Evolutionary conservation across 2,888 invertebrate genomes (phyloP).

Genomic region (Sipunculus nudus): DNA sequence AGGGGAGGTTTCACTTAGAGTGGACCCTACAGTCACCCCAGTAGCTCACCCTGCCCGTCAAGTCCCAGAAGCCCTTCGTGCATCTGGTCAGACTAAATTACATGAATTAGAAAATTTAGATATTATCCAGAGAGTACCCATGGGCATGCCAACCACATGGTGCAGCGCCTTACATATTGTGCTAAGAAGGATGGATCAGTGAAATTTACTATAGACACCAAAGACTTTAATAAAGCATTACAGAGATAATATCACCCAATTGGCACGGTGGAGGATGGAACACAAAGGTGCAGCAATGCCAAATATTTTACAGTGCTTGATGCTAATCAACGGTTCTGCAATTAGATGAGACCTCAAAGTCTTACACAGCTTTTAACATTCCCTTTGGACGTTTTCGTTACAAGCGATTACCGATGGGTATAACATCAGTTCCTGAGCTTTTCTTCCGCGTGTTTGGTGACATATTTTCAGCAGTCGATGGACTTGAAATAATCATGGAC

Average conservation of each 20-base stretch:
- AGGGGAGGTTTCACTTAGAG: too few species aligned
- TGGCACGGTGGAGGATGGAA: constrained; percentile 13
- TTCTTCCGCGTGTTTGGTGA: neutral
- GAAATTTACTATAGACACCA: constrained; percentile 21
- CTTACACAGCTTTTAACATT: constrained; percentile 6
- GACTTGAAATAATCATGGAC: constrained; percentile 2
- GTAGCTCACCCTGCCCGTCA: too few species aligned
- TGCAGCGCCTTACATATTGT: too few species aligned
- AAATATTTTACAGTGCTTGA: constrained; percentile 11
- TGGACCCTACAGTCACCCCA: too few species aligned
- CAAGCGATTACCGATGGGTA: constrained; percentile 12
- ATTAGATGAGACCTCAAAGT: too few species aligned
- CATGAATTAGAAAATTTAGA: too few species aligned
- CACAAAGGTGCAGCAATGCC: neutral
- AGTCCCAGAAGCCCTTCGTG: too few species aligned
- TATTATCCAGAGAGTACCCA: too few species aligned
- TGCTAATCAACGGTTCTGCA: constrained; percentile 4
- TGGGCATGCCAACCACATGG: too few species aligned
- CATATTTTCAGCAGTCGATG: neutral
- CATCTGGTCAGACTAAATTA: too few species aligned
- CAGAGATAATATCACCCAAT: constrained; percentile 18
- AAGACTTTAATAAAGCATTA: constrained; percentile 21
- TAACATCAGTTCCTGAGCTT: constrained; percentile 14
- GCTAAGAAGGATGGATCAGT: too few species aligned
- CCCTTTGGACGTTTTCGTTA: constrained; percentile 9